Conservation (phyloP, 2,797 vertebrate species). For the Anniella stebbinsi region DNA sequence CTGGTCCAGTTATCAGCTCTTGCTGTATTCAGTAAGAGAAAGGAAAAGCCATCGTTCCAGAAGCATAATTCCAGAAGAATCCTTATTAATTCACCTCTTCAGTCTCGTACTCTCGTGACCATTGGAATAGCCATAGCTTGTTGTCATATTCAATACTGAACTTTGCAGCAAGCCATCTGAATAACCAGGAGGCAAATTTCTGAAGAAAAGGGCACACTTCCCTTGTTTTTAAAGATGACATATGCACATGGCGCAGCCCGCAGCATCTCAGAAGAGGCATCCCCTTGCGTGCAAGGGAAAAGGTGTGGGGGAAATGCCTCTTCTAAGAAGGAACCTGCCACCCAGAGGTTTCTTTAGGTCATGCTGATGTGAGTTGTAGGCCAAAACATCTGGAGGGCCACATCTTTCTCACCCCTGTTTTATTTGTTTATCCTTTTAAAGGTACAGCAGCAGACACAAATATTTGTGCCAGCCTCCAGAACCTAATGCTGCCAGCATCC, state of each 20-base stretch:
- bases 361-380: too few relatives aligned
- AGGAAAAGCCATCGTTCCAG: constrained; percentile 41
- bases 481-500: not conserved
- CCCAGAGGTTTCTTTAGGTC: too few relatives aligned
- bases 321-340: too few relatives aligned
- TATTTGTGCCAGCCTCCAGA: not conserved
- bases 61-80: constrained; percentile 41
- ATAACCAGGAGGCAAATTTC: not conserved
- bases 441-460: not conserved
- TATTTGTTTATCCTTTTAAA: not conserved
- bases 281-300: too few relatives aligned
- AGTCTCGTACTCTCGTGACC: not conserved
- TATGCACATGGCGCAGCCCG: too few relatives aligned
- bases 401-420: too few relatives aligned
- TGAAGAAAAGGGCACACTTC: too few relatives aligned
- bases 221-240: too few relatives aligned
- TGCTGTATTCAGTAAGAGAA: constrained; percentile 75
- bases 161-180: not conserved
- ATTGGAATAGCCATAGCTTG: not conserved
- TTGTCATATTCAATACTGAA: not conserved
- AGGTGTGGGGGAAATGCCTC: too few relatives aligned
- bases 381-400: too few relatives aligned
- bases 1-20: constrained; percentile 77
- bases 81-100: not conserved
- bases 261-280: too few relatives aligned